Conservation (phyloP, 2,113 vertebrate genomes). For the Okapia johnstoni region DNA sequence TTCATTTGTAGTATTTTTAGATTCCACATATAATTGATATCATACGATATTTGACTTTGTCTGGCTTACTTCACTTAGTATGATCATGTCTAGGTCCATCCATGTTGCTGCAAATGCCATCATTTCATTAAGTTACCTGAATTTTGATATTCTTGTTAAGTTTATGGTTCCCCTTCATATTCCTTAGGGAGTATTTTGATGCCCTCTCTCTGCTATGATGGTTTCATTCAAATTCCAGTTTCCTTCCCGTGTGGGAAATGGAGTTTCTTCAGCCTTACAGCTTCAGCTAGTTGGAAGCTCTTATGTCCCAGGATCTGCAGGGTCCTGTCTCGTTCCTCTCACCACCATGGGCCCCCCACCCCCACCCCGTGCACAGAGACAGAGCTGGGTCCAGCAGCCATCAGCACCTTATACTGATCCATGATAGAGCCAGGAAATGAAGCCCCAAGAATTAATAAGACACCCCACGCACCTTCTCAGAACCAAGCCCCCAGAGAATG, state of each 20-base stretch:
- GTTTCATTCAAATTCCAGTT: not conserved
- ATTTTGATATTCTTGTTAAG: not conserved
- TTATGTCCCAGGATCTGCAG: not conserved
- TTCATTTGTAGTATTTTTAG: not conserved
- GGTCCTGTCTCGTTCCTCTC: not conserved
- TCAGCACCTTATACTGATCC: not conserved
- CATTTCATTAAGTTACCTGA: not conserved
- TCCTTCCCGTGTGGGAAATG: not conserved
- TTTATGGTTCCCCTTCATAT: not conserved
- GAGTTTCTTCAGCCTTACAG: not conserved
- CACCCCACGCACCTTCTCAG: not conserved
- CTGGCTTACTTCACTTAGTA: not conserved
- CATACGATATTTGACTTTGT: not conserved
- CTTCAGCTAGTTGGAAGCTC: not conserved
- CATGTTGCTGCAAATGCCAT: not conserved
- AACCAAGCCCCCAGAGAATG: not conserved
- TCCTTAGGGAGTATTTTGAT: not conserved
- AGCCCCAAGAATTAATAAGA: not conserved
- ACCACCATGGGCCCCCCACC: fast-evolving
- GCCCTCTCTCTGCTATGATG: not conserved
- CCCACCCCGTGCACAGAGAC: not conserved
- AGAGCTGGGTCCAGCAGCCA: too few species aligned
- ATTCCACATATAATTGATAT: not conserved
- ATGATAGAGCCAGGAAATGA: not conserved
- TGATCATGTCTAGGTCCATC: not conserved